Evolutionary conservation across 2,113 vertebrate species (phyloP).

Genomic region (Cromileptes altivelis): DNA sequence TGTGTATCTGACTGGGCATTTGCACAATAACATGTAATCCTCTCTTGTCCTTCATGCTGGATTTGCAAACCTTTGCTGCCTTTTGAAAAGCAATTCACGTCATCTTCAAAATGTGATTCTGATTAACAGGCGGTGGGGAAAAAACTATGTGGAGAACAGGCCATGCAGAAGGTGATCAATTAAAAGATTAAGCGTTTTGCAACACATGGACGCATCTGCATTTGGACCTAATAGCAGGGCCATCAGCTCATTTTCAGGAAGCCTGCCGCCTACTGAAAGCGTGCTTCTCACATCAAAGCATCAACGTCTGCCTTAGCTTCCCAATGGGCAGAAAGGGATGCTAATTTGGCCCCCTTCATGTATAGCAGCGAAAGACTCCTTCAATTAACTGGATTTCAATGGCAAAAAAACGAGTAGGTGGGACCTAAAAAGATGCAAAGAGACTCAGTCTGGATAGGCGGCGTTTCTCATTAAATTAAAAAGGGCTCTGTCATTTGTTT

Average conservation of each 20-base stretch:
- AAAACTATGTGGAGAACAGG: slow-evolving; percentile 75
- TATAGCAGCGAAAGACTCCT: slow-evolving; percentile 94
- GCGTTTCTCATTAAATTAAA: slow-evolving; percentile 97
- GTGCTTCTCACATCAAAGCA: slow-evolving; percentile 95
- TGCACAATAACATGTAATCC: slow-evolving; percentile 51
- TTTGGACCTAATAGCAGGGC: slow-evolving; percentile 92
- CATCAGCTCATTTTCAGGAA: slow-evolving; percentile 99
- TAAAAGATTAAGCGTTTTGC: slow-evolving; percentile 99
- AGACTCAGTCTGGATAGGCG: slow-evolving; percentile 89
- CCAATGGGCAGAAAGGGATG: slow-evolving; percentile 93
- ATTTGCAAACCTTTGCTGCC: slow-evolving; percentile 50
- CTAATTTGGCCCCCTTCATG: slow-evolving; percentile 98
- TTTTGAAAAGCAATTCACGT: slow-evolving; percentile 80
- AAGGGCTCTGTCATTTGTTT: slow-evolving; percentile 93
- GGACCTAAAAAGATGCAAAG: slow-evolving; percentile 89
- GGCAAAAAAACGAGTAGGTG: slow-evolving; percentile 82
- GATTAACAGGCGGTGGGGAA: slow-evolving; percentile 70
- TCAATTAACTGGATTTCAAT: slow-evolving; percentile 99
- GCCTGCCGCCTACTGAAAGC: slow-evolving; percentile 88
- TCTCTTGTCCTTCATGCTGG: slow-evolving; percentile 40
- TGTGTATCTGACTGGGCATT: slow-evolving; percentile 35
- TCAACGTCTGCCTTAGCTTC: slow-evolving; percentile 87
- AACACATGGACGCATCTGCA: slow-evolving; percentile 92
- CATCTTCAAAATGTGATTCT: slow-evolving; percentile 81
- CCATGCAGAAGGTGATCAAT: slow-evolving; percentile 94